Evolutionary conservation across 2,113 vertebrate species (phyloP), one percentile per base, ranked within the genome.

Genomic region (Trichechus manatus): DNA sequence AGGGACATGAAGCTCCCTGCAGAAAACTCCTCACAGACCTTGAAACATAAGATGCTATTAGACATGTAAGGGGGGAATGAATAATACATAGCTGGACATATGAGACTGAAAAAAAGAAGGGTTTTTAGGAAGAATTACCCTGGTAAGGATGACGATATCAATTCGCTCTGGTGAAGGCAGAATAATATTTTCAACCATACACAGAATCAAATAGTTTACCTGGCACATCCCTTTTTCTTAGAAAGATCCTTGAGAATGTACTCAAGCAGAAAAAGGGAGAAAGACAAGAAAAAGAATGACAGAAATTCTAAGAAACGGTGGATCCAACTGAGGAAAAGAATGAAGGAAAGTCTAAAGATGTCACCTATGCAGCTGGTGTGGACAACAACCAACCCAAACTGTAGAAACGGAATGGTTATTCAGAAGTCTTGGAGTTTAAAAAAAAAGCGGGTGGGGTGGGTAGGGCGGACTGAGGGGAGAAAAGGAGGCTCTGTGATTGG

Each of bases 161-260:
- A 17, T 75, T 39, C 93, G 72, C 53, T 36, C 36, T 42, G 33
- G 27, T 64, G 29, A 66, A n/a, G 11, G 19, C n/a, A 77, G 22
- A 85, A 84, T 68, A 94, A 84, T 89, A 27, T 47, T 78, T 91
- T 92, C 19, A 13, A 50, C 31, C 8, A 88, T 36, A 29, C 29
- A 75, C 63, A 11, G 78, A 80, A 78, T n/a, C 66, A 44, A 25
- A 44, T 29, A 42, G 44, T 75, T 85, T 95, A 91, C 22, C 8
- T 85, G 33, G 47, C 42, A 66, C 15, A 87, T n/a, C 11, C 1
- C 9, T 29, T 61, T 84, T 84, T 75, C 59, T 66, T 66, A 78
- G 70, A 79, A 88, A 78, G 39, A 89, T 29, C 20, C 74, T 68
- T 92, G 95, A 83, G 63, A 87, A 78, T 25, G 19, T 90, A 83